phyloP scores from a whole-genome alignment of 2,888 invertebrate species.

The Phyto melanocephala region DNA sequence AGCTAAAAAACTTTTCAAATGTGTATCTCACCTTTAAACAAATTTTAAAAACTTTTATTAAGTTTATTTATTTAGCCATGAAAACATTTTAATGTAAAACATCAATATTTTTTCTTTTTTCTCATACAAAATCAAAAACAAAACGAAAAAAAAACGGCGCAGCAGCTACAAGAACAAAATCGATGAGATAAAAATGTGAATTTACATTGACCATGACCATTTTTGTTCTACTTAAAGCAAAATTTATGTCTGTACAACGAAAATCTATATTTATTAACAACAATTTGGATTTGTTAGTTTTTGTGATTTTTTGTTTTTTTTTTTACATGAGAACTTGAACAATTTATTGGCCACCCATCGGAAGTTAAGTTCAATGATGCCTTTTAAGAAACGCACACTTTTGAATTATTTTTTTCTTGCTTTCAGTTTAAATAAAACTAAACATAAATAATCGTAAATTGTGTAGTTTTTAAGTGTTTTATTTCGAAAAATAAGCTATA shows the following conservation, averaged over 20 bases:
- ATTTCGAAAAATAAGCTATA: background rate
- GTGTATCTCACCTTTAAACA: no score
- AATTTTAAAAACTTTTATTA: no score
- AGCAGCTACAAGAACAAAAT: background rate
- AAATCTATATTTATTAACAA: background rate
- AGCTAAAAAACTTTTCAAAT: no score
- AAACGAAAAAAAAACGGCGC: background rate
- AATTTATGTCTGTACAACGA: conserved; percentile 23
- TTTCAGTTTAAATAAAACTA: background rate
- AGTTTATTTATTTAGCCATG: no score
- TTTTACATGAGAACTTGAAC: conserved; percentile 26
- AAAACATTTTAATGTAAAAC: no score
- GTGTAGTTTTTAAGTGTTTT: conserved; percentile 10
- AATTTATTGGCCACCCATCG: conserved; percentile 58
- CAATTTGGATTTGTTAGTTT: background rate
- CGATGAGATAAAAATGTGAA: conserved; percentile 20
- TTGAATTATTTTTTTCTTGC: background rate
- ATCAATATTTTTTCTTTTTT: no score
- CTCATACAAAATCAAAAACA: background rate
- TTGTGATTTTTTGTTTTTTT: background rate
- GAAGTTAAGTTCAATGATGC: conserved; percentile 58
- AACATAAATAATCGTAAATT: conserved; percentile 21
- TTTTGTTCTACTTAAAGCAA: conserved; percentile 43
- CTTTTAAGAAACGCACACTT: conserved; percentile 7
- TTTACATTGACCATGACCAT: conserved; percentile 63